Evolutionary conservation across 2,797 vertebrate species (phyloP).

Genomic region (Coendou prehensilis): DNA sequence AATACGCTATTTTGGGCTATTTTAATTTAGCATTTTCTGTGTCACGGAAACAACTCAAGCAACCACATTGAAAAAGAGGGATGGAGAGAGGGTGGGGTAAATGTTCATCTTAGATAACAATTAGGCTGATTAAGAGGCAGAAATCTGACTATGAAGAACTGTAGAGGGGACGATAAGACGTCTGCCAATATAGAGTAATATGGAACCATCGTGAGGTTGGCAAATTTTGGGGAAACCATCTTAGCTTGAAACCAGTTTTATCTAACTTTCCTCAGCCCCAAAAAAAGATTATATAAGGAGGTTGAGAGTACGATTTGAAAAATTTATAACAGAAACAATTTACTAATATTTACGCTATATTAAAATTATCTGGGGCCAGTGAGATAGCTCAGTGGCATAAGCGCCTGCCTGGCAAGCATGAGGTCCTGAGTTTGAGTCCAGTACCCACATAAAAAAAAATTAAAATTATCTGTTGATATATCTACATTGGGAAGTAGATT

Average conservation of each 20-base stretch:
- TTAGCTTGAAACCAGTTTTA: not conserved
- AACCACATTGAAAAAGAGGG: not conserved
- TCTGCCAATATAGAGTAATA: not conserved
- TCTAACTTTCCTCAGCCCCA: not conserved
- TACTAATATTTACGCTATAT: not conserved
- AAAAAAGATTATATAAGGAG: not conserved
- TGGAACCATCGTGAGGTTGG: not conserved
- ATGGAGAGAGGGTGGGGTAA: accelerated
- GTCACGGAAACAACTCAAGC: not conserved
- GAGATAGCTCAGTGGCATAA: no score
- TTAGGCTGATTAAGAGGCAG: not conserved
- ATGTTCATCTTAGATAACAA: not conserved
- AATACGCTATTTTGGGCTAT: not conserved
- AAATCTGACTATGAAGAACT: not conserved
- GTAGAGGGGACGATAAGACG: not conserved
- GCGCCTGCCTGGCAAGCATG: no score
- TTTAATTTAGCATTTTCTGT: not conserved
- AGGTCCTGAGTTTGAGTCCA: no score
- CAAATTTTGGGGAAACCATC: not conserved
- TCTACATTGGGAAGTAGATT: not conserved
- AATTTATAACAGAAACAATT: not conserved
- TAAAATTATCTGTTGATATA: not conserved
- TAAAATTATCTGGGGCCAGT: not conserved
- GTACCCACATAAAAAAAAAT: no score
- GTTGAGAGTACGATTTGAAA: not conserved